Evolutionary conservation across 2,888 invertebrate species (phyloP), one percentile per base, ranked within the genome.

Genomic region (Apamea sordens): DNA sequence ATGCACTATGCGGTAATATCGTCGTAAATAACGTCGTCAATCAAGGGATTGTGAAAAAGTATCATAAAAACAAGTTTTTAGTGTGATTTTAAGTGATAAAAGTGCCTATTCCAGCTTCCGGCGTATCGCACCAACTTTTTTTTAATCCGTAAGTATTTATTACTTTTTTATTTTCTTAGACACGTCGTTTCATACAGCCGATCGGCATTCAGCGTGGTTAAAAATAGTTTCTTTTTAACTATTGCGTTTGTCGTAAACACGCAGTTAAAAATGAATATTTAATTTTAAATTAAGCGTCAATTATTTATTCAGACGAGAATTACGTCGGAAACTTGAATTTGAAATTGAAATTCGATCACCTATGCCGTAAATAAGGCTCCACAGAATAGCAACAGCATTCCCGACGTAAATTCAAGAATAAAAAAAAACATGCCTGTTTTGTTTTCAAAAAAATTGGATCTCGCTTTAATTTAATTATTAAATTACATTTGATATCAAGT

Each of bases 81-180:
- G 92, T 92, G 93, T 86, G 91, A 86, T 91, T 93, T 93, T 93
- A 85, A 92, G 96, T 96, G 95, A 93, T 93, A 93, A 93, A 91
- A 89, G 90, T 89, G 92, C 89, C 90, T 73, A 76, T 76, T 85
- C 75, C 73, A 69, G 79, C 83, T 73, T 64, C 69, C 83, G 80
- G 85, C 86, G 82, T 76, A 77, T 70, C 64, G 83, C 77, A 81
- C 68, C 53, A 82, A 87, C 86, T 89, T 90, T 88, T 89, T 82
- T 89, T 88, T 82, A 87, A 89, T 90, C 89, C 88, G 95, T 95
- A 91, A 93, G 95, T 92, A 85, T 83, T 89, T 89, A 84, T 82
- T 89, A 91, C 91, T 90, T 92, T 90, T 90, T 90, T 82, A 85
- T 91, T 80, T 80, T 76, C 65, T 73, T 82, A 85, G 80, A 89